These are phyloP conservation scores for Ctenosaura bakeri DNA, from an alignment of 2,797 vertebrate genomes.

Conservation along the genomic window DNA sequence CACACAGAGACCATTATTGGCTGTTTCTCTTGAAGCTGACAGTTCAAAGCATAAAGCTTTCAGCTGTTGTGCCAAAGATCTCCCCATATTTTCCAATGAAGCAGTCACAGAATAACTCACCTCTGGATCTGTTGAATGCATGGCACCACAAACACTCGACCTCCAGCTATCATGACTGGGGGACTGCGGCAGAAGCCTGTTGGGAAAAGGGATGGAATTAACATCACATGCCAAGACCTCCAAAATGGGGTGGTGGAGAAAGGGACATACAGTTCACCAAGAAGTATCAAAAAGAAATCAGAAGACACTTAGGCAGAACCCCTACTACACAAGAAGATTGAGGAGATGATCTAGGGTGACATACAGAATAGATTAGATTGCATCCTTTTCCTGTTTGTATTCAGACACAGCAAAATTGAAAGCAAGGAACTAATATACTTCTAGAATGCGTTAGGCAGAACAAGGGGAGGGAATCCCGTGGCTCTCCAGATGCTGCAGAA, in stretches of 20 bases:
- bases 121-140: constrained; percentile 93
- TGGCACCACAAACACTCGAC: constrained; percentile 92
- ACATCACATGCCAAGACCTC: background rate
- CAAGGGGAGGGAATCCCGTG: no score
- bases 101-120: constrained; percentile 71
- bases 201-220: background rate
- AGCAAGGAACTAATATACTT: no score
- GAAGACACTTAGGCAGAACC: background rate
- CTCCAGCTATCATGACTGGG: constrained; percentile 94
- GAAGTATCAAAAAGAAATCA: background rate
- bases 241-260: background rate
- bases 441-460: no score
- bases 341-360: no score
- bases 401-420: no score
- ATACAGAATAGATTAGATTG: background rate
- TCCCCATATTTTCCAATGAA: background rate
- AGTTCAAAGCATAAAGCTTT: background rate
- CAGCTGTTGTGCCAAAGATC: background rate
- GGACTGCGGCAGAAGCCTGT: constrained; percentile 92
- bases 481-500: no score
- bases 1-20: background rate
- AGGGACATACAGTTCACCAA: background rate
- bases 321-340: background rate
- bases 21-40: background rate
- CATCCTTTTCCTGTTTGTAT: background rate